These are phyloP conservation scores for Drosophila pseudotakahashii DNA, from an alignment of 2,888 invertebrate genomes.

Conservation along the genomic window DNA sequence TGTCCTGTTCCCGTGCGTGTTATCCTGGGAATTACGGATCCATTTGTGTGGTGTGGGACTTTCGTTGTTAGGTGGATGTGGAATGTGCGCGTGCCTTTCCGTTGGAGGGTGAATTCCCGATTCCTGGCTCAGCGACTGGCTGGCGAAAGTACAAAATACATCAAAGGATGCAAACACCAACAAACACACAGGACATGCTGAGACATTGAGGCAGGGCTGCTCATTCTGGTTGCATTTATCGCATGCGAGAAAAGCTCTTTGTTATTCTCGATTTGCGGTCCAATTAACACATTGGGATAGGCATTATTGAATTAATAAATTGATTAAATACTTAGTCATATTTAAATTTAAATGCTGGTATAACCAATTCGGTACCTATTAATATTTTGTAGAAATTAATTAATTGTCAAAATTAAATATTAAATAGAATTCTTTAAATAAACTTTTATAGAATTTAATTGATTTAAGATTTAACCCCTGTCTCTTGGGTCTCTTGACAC, in stretches of 20 bases:
- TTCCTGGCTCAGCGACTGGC: constrained; percentile 72
- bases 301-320: background rate
- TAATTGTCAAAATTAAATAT: no score
- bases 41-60: constrained; percentile 28
- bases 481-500: constrained; percentile 1
- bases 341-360: no score
- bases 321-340: no score
- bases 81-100: constrained; percentile 76
- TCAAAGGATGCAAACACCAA: constrained; percentile 64
- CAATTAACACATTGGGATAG: constrained; percentile 57
- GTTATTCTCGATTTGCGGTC: constrained; percentile 49
- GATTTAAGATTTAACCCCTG: constrained; percentile 47
- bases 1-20: constrained; percentile 47
- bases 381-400: no score
- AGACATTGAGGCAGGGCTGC: constrained; percentile 73
- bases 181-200: constrained; percentile 47
- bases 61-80: constrained; percentile 56
- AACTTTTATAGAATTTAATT: constrained; percentile 43
- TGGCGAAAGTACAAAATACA: constrained; percentile 69
- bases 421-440: no score
- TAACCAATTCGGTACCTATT: background rate
- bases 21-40: constrained; percentile 49
- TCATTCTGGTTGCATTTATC: constrained; percentile 58
- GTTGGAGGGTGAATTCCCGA: constrained; percentile 43
- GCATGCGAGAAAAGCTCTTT: constrained; percentile 60